Percentiles rank a stretch among this genome's conserved stretches.
Conservation (phyloP, 2,797 vertebrate genomes). For the Acanthopagrus latus region DNA sequence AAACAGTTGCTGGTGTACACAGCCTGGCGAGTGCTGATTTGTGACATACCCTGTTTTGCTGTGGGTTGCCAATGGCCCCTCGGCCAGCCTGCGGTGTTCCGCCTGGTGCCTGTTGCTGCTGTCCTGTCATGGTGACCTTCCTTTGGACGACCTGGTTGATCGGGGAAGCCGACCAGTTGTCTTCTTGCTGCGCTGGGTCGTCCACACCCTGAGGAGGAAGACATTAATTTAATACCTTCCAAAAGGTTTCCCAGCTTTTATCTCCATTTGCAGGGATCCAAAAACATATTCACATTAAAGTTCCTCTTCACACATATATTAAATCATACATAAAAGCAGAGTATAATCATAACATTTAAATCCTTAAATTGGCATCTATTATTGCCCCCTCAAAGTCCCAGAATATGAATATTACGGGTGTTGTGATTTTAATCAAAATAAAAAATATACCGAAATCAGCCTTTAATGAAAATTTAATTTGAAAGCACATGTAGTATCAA, state of each 20-base stretch:
- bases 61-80: constrained; percentile 85
- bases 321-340: too few relatives aligned
- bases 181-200: constrained; percentile 79
- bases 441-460: too few relatives aligned
- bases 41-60: constrained; percentile 84
- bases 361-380: too few relatives aligned
- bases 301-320: too few relatives aligned
- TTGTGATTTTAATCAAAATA: too few relatives aligned
- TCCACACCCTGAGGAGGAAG: constrained; percentile 84
- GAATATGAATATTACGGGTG: too few relatives aligned
- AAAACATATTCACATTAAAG: constrained; percentile 16
- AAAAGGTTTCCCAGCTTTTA: not conserved
- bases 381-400: too few relatives aligned
- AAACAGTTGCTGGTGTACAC: constrained; percentile 28
- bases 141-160: constrained; percentile 86
- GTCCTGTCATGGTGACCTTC: constrained; percentile 90
- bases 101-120: constrained; percentile 82
- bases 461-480: too few relatives aligned
- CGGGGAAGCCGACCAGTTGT: constrained; percentile 59
- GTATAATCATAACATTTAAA: too few relatives aligned
- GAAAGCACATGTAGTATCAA: too few relatives aligned
- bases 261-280: constrained; percentile 28
- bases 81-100: constrained; percentile 76
- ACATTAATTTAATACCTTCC: constrained; percentile 27
- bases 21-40: constrained; percentile 1